phyloP scores from a whole-genome alignment of 1,140 invertebrate genomes.

The Temnothorax longispinosus region DNA sequence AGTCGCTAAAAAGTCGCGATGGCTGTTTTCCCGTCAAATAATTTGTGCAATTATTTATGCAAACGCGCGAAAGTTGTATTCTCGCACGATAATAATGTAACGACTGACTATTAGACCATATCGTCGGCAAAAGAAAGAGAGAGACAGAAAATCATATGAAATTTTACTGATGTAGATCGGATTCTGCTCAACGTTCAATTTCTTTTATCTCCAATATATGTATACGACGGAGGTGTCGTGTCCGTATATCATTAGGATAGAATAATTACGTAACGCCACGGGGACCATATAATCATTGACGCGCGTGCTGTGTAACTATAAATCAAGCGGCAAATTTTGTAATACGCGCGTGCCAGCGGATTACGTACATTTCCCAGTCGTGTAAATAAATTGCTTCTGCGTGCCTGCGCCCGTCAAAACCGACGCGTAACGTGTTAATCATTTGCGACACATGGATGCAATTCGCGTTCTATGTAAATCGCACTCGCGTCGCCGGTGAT shows the following conservation, averaged over 20 bases:
- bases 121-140: not conserved
- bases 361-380: constrained; percentile 35
- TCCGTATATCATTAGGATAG: constrained; percentile 35
- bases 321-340: constrained; percentile 48
- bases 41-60: constrained; percentile 11
- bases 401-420: not conserved
- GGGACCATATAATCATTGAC: constrained; percentile 21
- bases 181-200: not conserved
- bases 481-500: not conserved
- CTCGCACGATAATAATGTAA: not conserved
- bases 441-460: constrained; percentile 46
- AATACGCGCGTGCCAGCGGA: not conserved
- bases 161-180: not conserved
- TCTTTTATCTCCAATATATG: not conserved
- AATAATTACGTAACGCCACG: constrained; percentile 39
- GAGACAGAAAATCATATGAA: not conserved
- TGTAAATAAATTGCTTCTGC: constrained; percentile 38
- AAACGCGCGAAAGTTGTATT: constrained; percentile 25
- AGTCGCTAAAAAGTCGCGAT: constrained; percentile 14
- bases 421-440: constrained; percentile 48
- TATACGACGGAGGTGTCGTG: not conserved
- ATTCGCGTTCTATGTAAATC: constrained; percentile 39
- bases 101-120: not conserved
- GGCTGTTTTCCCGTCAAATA: not conserved
- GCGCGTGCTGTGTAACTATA: not conserved